phyloP scores from a whole-genome alignment of 2,113 vertebrate genomes.

The Shinisaurus crocodilurus region DNA sequence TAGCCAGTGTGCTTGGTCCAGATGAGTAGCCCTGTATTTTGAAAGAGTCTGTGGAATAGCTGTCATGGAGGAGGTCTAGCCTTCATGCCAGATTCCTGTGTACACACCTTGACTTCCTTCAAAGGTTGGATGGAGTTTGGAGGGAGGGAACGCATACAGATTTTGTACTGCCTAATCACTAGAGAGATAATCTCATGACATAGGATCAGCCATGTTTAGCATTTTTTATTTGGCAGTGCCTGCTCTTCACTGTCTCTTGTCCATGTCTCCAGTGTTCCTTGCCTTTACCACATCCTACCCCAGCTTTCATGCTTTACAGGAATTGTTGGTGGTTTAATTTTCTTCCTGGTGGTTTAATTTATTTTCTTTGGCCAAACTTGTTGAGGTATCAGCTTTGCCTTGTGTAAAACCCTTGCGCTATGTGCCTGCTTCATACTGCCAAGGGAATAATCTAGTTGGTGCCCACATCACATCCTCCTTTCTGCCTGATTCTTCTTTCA shows the following conservation, averaged over 20 bases:
- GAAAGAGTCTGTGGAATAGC: not conserved
- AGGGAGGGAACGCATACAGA: not conserved
- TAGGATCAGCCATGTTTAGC: not conserved
- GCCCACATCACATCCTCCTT: not conserved
- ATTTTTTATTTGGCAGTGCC: constrained; percentile 10
- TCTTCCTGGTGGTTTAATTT: not conserved
- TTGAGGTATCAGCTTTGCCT: constrained; percentile 12
- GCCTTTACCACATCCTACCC: constrained; percentile 8
- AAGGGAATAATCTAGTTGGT: not conserved
- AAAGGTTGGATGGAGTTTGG: not conserved
- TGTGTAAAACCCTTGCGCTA: not conserved
- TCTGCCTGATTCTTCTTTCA: not conserved
- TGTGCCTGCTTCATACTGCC: constrained; percentile 5
- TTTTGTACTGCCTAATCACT: not conserved
- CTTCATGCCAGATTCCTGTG: not conserved
- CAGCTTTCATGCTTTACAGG: constrained; percentile 6
- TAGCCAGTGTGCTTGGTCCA: not conserved
- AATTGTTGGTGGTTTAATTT: constrained; percentile 1
- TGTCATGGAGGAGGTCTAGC: not conserved
- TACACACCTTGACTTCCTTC: not conserved
- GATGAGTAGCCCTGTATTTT: not conserved
- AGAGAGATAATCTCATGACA: not conserved
- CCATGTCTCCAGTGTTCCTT: not conserved
- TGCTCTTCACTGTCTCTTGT: constrained; percentile 13
- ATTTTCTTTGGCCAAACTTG: not conserved